Percentiles rank a stretch among this genome's conserved stretches.
Evolutionary conservation across 1,140 invertebrate genomes (phyloP).

Genomic region (Melitaea cinxia): DNA sequence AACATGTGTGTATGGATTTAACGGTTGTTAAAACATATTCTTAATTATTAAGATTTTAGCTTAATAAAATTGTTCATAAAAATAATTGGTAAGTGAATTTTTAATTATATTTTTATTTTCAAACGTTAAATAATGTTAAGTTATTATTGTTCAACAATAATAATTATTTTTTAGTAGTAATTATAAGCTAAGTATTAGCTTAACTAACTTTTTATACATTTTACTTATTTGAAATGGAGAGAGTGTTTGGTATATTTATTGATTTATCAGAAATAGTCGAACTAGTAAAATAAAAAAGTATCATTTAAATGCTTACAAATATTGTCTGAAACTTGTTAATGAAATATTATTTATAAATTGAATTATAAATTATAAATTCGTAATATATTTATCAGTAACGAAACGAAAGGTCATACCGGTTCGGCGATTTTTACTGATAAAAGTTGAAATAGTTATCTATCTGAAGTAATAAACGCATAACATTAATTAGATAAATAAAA

Average conservation of each 20-base stretch:
- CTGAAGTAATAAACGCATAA: neutral
- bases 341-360: neutral
- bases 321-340: too few species aligned
- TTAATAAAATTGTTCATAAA: neutral
- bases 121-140: neutral
- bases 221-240: too few species aligned
- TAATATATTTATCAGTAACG: neutral
- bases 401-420: neutral
- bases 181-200: too few species aligned
- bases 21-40: slow-evolving; percentile 11
- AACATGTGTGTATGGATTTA: slow-evolving; percentile 37
- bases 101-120: neutral
- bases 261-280: neutral
- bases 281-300: too few species aligned
- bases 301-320: too few species aligned
- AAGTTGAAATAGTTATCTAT: neutral
- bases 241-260: neutral
- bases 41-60: slow-evolving; percentile 1
- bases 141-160: neutral
- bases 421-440: neutral
- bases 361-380: neutral
- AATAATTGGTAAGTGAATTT: slow-evolving; percentile 13
- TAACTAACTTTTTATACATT: too few species aligned
- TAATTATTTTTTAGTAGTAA: too few species aligned
- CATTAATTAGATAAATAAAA: neutral